These are phyloP conservation scores for Spea hammondii DNA, from an alignment of 2,797 vertebrate genomes.

Conservation along the genomic window DNA sequence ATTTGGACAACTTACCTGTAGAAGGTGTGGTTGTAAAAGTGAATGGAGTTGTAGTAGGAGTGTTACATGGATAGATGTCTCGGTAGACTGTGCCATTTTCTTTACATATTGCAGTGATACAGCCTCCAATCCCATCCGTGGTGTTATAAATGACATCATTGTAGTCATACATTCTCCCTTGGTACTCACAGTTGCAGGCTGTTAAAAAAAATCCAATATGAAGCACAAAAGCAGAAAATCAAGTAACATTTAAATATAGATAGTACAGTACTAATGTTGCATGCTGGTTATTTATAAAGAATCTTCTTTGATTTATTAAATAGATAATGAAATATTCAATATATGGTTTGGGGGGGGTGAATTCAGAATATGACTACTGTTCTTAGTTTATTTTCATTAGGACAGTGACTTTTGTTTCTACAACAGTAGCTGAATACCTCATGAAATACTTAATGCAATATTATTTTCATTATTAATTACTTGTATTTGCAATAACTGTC, in stretches of 20 bases:
- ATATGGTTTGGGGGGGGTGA: too few relatives aligned
- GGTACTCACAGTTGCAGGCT: constrained; percentile 79
- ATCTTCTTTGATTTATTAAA: neutral
- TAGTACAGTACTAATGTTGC: neutral
- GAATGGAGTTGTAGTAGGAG: constrained; percentile 54
- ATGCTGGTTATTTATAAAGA: neutral
- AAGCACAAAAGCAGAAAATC: neutral
- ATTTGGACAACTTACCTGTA: neutral
- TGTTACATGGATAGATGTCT: constrained; percentile 59
- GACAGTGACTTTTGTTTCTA: too few relatives aligned
- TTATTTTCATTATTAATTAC: too few relatives aligned
- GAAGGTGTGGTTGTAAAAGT: constrained; percentile 27
- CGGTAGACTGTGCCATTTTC: constrained; percentile 69
- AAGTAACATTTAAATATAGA: neutral
- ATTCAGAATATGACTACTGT: too few relatives aligned
- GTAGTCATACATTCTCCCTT: constrained; percentile 59
- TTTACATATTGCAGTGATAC: constrained; percentile 73
- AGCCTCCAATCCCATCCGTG: constrained; percentile 75
- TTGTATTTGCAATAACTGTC: too few relatives aligned
- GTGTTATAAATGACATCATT: constrained; percentile 72
- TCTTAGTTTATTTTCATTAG: too few relatives aligned
- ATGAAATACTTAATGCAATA: too few relatives aligned
- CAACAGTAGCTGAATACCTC: too few relatives aligned
- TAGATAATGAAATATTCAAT: too few relatives aligned
- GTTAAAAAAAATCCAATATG: neutral